Evolutionary conservation across 2,797 vertebrate species (phyloP).

Genomic region (Caiman crocodilus): DNA sequence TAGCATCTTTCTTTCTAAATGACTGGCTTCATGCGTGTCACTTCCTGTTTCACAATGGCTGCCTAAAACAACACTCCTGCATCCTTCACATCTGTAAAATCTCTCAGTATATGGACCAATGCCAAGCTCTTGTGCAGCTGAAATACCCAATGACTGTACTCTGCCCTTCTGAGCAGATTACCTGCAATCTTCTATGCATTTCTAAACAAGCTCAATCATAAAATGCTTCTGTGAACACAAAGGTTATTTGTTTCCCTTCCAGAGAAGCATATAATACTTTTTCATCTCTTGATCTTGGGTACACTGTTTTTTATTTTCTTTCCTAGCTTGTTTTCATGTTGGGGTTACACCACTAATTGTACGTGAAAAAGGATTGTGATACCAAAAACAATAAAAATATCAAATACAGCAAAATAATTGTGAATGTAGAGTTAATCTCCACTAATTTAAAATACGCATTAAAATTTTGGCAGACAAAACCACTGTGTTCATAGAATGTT

Average conservation of each 20-base stretch:
- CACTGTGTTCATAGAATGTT: not conserved
- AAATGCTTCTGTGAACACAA: not conserved
- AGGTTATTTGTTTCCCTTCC: not conserved
- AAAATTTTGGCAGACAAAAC: not conserved
- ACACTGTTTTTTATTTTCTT: not conserved
- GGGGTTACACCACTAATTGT: no score
- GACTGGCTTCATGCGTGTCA: constrained; percentile 25
- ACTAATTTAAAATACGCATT: not conserved
- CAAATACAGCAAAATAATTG: not conserved
- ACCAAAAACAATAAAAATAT: no score
- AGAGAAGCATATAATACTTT: not conserved
- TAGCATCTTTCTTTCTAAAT: constrained; percentile 16
- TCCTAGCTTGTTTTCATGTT: no score
- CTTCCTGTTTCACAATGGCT: constrained; percentile 53
- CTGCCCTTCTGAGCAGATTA: not conserved
- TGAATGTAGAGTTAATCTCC: not conserved
- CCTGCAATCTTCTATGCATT: not conserved
- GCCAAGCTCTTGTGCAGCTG: constrained; percentile 5
- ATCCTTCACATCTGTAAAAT: constrained; percentile 54
- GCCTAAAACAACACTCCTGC: constrained; percentile 62
- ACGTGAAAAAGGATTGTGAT: no score
- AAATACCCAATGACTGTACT: constrained; percentile 13
- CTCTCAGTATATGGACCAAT: constrained; percentile 26
- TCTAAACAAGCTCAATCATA: not conserved
- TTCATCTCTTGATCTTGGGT: not conserved